Conservation (phyloP, 2,888 invertebrate genomes). For the Venustoraphidia nigricollis region DNA sequence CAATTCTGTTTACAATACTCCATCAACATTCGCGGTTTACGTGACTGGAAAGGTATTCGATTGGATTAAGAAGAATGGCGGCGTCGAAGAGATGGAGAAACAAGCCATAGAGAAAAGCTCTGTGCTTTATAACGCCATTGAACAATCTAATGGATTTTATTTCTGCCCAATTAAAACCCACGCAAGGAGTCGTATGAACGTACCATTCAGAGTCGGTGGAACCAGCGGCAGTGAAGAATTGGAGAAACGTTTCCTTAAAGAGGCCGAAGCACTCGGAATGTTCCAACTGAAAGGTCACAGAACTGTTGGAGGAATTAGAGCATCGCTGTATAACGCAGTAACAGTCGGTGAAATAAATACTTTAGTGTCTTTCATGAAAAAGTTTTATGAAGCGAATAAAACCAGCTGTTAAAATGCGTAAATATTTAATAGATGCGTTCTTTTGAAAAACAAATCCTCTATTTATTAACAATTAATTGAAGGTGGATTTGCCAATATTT, state of each 20-base stretch:
- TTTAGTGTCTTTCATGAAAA: conserved; percentile 70
- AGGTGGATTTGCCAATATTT: too few species aligned
- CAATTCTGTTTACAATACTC: conserved; percentile 90
- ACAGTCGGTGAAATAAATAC: conserved; percentile 60
- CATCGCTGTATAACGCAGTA: conserved; percentile 91
- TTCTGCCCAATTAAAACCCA: conserved; percentile 51
- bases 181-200: conserved; percentile 78
- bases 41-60: conserved; percentile 81
- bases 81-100: conserved; percentile 66
- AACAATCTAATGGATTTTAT: conserved; percentile 76
- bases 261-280: conserved; percentile 62
- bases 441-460: background rate
- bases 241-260: conserved; percentile 74
- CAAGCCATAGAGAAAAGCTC: conserved; percentile 53
- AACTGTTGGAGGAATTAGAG: conserved; percentile 89
- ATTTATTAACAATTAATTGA: too few species aligned
- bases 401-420: conserved; percentile 3
- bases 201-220: conserved; percentile 73
- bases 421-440: conserved; percentile 1
- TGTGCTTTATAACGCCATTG: conserved; percentile 67
- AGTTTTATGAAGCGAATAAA: conserved; percentile 46
- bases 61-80: conserved; percentile 81
- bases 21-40: conserved; percentile 91
- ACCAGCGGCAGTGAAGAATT: conserved; percentile 54
- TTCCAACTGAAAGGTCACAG: conserved; percentile 91